Percentiles rank a stretch among this genome's conserved stretches.
These are phyloP conservation scores for Parauchenoglanis ngamensis DNA, from an alignment of 2,797 vertebrate genomes.

Conservation along the genomic window DNA sequence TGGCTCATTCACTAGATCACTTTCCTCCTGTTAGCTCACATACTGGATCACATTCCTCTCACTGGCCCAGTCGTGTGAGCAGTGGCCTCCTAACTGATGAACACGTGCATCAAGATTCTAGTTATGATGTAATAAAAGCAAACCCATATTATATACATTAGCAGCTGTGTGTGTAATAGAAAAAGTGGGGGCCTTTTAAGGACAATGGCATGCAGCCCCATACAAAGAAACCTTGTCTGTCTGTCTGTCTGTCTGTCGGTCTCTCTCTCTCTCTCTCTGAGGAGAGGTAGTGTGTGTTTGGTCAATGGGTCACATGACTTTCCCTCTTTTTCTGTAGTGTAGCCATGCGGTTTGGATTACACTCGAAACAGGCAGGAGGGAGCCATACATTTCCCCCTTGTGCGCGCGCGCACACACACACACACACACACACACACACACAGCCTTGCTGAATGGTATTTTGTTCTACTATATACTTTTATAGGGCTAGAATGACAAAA, in stretches of 20 bases:
- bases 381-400: background rate
- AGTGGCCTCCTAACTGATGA: background rate
- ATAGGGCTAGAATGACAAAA: background rate
- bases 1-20: background rate
- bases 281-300: slow-evolving; percentile 36
- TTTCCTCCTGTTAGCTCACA: background rate
- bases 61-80: background rate
- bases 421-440: background rate
- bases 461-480: background rate
- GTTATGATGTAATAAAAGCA: background rate
- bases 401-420: background rate
- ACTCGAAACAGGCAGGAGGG: slow-evolving; percentile 12
- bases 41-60: too few relatives aligned
- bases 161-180: background rate
- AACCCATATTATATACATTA: background rate
- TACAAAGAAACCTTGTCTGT: slow-evolving; percentile 3
- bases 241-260: slow-evolving; percentile 37
- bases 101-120: background rate
- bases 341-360: slow-evolving; percentile 31
- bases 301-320: slow-evolving; percentile 35
- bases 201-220: slow-evolving; percentile 34
- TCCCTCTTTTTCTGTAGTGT: background rate
- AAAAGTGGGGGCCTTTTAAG: slow-evolving; percentile 42
- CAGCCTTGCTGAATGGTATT: too few relatives aligned
- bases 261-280: background rate